A percentile compares a stretch with the other conserved stretches of the same genome.
Conservation (phyloP, 2,797 vertebrate genomes). For the Kryptolebias ocellatus region DNA sequence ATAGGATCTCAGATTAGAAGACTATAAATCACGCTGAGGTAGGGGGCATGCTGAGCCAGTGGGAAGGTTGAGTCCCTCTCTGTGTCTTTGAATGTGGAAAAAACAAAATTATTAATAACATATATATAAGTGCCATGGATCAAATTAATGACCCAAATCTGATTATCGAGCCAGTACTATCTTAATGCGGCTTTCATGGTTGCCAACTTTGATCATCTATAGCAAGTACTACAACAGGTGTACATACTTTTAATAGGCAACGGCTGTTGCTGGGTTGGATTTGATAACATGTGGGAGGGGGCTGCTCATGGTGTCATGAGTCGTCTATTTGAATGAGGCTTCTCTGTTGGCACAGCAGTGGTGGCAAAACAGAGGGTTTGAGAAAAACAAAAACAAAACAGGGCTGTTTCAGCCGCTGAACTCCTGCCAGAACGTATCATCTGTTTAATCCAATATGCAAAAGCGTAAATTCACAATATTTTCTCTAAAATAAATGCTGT, state of each 20-base stretch:
- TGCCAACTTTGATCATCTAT: constrained; percentile 38
- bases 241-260: constrained; percentile 12
- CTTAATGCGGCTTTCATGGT: constrained; percentile 39
- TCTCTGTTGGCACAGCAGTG: constrained; percentile 10
- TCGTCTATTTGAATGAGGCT: constrained; percentile 15
- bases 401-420: constrained; percentile 4
- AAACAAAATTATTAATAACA: constrained; percentile 67
- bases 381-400: neutral
- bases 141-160: constrained; percentile 65
- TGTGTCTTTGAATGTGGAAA: constrained; percentile 47
- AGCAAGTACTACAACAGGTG: constrained; percentile 44
- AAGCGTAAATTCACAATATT: constrained; percentile 16
- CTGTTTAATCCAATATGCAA: constrained; percentile 20
- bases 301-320: neutral
- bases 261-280: constrained; percentile 8
- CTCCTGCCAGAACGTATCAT: constrained; percentile 8
- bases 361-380: constrained; percentile 5
- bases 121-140: constrained; percentile 65
- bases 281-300: constrained; percentile 22
- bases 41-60: constrained; percentile 55
- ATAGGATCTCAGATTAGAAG: constrained; percentile 68
- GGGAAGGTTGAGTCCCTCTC: constrained; percentile 67
- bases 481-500: constrained; percentile 10
- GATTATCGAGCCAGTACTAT: constrained; percentile 50
- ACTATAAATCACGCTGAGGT: constrained; percentile 64